Conservation (phyloP, 2,797 vertebrate genomes). For the Premnoplex brunnescens region DNA sequence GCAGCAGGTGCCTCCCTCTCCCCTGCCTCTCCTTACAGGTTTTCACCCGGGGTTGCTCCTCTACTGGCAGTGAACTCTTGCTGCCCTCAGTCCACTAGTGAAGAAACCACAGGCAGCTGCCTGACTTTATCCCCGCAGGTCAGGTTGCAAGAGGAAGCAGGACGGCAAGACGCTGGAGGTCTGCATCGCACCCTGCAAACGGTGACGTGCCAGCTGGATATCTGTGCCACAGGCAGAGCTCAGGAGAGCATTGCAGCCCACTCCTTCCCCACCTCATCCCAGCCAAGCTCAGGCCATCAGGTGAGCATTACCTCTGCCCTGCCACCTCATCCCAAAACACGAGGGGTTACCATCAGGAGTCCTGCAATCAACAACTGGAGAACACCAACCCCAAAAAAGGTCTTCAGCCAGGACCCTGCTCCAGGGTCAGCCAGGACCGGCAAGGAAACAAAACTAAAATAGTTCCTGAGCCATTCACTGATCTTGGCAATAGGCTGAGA, state of each 20-base stretch:
- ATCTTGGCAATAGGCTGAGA: neutral
- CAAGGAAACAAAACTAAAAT: neutral
- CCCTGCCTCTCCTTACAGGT: neutral
- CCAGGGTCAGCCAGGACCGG: neutral
- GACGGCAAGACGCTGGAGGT: neutral
- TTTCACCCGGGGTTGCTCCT: neutral
- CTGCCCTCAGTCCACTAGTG: neutral
- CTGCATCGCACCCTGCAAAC: neutral
- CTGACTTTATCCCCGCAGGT: neutral
- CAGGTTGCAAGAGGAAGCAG: neutral
- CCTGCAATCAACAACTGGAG: neutral
- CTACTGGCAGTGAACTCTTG: neutral
- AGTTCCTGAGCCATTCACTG: rapidly evolving
- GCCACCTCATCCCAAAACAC: rapidly evolving
- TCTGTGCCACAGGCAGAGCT: neutral
- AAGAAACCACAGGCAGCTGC: neutral
- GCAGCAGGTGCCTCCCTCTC: neutral
- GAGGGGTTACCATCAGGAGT: neutral
- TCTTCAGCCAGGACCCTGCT: neutral
- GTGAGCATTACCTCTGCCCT: neutral
- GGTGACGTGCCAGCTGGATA: neutral
- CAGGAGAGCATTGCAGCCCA: rapidly evolving
- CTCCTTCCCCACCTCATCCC: neutral
- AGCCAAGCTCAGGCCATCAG: neutral
- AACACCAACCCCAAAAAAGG: neutral